Base-by-base conservation (phyloP, 2,113 vertebrate species). In the Synchiropus splendidus region DNA sequence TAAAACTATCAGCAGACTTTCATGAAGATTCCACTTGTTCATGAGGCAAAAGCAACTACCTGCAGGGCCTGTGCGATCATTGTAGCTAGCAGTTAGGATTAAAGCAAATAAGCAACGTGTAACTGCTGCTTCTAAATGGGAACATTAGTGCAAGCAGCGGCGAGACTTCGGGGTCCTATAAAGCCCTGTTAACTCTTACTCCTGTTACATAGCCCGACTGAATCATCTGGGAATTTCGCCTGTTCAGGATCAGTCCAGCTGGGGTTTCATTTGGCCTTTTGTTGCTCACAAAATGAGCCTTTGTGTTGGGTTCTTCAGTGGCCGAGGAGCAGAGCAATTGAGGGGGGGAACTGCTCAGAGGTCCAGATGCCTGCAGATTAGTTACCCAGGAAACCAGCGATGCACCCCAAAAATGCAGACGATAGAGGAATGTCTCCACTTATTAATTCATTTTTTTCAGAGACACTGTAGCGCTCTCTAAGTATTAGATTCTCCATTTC, bases 291-390 rank as follows among this genome's bases (percentile, higher is more conserved):
- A 85, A 86, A 83, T 80, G 74, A 78, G 77, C 75, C 82, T 84
- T 86, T 87, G 84, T 86, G 75, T 75, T 58, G 64, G 69, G 77
- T 75, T 61, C 66, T 72, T 58, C 74, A 60, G 59, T 39, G 60
- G 69, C 71, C 72, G 79, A 79, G 76, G 65, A 83, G 72, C 41
- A 36, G 77, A 77, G 73, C 77, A 81, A 76, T 64, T 68, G 72
- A 46, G 74, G 75, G 74, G 21, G 70, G 71, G 61, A 75, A 56
- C 73, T 80, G 83, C 78, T 80, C 61, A 61, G 80, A 84, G 80
- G 78, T 80, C 75, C 75, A 79, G 78, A 81, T 83, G 75, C 79
- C 78, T 71, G 70, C 36, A 83, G 83, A 87, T 87, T 86, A 85
- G 85, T 86, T 74, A 80, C 84, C 80, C 77, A 67, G 83, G 85